Conservation (phyloP, 2,888 invertebrate species). For the Melinaea menophilus region DNA sequence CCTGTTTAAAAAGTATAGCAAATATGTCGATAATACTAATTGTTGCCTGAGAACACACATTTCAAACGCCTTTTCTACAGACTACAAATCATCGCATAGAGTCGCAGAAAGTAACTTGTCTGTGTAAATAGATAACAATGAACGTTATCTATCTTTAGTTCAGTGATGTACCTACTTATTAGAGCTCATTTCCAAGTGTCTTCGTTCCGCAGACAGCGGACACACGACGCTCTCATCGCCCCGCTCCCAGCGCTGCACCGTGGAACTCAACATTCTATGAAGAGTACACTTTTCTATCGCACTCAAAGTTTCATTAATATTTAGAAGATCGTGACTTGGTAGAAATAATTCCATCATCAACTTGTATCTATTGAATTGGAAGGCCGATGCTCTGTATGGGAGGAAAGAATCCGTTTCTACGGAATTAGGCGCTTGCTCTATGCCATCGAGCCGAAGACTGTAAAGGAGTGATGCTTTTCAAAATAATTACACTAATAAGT, state of each 20-base stretch:
- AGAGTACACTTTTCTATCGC: constrained; percentile 67
- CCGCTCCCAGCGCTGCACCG: constrained; percentile 77
- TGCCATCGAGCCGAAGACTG: constrained; percentile 80
- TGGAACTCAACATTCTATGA: constrained; percentile 79
- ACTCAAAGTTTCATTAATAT: constrained; percentile 58
- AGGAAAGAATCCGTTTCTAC: constrained; percentile 70
- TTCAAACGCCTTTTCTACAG: too few species aligned
- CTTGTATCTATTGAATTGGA: constrained; percentile 79
- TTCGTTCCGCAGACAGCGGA: constrained; percentile 56
- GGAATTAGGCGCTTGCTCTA: constrained; percentile 69
- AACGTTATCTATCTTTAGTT: not conserved
- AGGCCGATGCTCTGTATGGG: constrained; percentile 78
- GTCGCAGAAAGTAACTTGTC: too few species aligned
- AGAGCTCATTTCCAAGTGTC: constrained; percentile 43
- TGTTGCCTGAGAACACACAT: too few species aligned
- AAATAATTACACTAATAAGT: too few species aligned
- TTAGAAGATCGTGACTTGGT: constrained; percentile 66
- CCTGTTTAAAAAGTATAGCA: too few species aligned
- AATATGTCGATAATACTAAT: too few species aligned
- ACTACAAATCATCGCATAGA: too few species aligned
- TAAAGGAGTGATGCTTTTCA: constrained; percentile 33
- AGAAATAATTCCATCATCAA: constrained; percentile 78
- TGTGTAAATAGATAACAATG: too few species aligned
- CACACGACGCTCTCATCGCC: constrained; percentile 79
- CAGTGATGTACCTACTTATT: constrained; percentile 21